Conservation (phyloP, 2,113 vertebrate genomes). For the Shinisaurus crocodilurus region DNA sequence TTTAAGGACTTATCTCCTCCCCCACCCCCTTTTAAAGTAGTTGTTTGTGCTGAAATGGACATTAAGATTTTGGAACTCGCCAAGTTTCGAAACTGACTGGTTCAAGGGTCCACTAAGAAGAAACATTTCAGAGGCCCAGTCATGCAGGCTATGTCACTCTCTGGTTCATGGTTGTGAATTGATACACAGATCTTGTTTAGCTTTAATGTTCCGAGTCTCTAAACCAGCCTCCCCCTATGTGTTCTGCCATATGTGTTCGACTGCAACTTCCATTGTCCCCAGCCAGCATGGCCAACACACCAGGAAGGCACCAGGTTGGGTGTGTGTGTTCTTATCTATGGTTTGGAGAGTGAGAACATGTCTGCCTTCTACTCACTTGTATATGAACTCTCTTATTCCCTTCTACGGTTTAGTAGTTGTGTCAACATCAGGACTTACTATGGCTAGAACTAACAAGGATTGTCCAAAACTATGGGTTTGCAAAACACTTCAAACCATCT, state of each 20-base stretch:
- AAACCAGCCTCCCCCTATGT: background rate
- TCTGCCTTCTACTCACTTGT: background rate
- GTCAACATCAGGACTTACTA: too few relatives aligned
- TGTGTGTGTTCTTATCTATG: background rate
- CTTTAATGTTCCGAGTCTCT: background rate
- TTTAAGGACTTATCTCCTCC: too few relatives aligned
- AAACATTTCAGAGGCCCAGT: background rate
- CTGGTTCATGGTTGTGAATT: background rate
- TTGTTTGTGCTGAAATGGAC: background rate
- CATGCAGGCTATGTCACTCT: background rate
- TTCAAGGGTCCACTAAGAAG: background rate
- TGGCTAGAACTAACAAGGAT: too few relatives aligned
- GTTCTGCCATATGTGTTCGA: too few relatives aligned
- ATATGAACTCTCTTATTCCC: background rate
- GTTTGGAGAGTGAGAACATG: background rate
- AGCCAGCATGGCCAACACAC: too few relatives aligned
- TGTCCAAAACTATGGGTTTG: background rate
- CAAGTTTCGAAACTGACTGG: background rate
- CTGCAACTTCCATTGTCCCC: too few relatives aligned
- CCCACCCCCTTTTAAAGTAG: background rate
- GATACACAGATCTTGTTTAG: background rate
- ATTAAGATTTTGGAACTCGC: background rate
- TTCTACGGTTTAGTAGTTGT: background rate
- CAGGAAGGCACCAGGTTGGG: too few relatives aligned
- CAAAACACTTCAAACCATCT: background rate